phyloP scores from a whole-genome alignment of 2,888 invertebrate species.

The Cephus sareptanus region DNA sequence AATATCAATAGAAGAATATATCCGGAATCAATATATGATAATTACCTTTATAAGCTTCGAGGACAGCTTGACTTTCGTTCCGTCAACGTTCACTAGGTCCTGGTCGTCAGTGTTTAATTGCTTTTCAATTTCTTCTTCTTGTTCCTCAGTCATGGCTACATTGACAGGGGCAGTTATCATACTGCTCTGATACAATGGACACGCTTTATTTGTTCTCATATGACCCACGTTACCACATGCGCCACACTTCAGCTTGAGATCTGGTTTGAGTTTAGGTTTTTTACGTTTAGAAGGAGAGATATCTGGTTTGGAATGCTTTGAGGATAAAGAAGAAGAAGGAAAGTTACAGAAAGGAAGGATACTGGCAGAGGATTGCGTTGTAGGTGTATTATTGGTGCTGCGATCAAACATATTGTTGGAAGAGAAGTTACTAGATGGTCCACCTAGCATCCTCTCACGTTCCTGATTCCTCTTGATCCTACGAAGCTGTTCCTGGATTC shows the following conservation, averaged over 20 bases:
- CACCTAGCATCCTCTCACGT: constrained; percentile 76
- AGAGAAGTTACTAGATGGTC: constrained; percentile 55
- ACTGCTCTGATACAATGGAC: constrained; percentile 88
- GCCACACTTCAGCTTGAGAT: constrained; percentile 93
- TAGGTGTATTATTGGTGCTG: constrained; percentile 47
- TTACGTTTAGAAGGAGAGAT: constrained; percentile 74
- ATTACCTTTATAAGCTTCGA: constrained; percentile 84
- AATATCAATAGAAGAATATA: constrained; percentile 3
- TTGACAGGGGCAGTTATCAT: constrained; percentile 73
- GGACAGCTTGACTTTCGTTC: constrained; percentile 92
- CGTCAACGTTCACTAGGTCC: constrained; percentile 92
- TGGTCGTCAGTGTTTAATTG: constrained; percentile 83
- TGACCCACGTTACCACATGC: constrained; percentile 92
- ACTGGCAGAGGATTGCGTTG: constrained; percentile 14
- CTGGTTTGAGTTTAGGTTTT: constrained; percentile 88
- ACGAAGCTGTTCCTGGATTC: constrained; percentile 95
- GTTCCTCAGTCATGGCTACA: constrained; percentile 82
- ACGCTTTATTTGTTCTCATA: constrained; percentile 95
- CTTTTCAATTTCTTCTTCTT: constrained; percentile 84
- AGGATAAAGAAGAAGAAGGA: constrained; percentile 45
- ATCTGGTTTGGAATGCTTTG: constrained; percentile 52
- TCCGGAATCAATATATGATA: neutral
- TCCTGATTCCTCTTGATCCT: constrained; percentile 96
- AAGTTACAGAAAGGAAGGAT: constrained; percentile 44
- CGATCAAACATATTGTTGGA: constrained; percentile 45